phyloP scores from a whole-genome alignment of 2,888 invertebrate genomes.

The Pandemis cinnamomeana region DNA sequence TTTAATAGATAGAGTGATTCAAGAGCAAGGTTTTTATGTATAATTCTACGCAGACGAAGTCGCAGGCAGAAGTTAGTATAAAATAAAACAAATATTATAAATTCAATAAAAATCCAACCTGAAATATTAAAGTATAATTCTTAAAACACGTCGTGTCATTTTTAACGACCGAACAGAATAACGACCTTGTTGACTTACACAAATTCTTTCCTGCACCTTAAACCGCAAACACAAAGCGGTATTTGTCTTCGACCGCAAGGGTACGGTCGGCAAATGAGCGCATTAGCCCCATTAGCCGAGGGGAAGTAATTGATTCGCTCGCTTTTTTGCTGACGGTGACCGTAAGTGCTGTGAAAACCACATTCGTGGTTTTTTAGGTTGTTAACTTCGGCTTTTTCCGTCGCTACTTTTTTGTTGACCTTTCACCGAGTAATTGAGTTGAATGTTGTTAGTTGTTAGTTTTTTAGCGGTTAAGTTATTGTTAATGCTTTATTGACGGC shows the following conservation, averaged over 20 bases:
- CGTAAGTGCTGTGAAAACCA: slow-evolving; percentile 41
- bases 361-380: slow-evolving; percentile 37
- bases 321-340: slow-evolving; percentile 43
- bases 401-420: slow-evolving; percentile 34
- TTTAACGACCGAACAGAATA: neutral
- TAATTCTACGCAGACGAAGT: neutral
- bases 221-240: slow-evolving; percentile 22
- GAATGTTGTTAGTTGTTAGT: slow-evolving; percentile 30
- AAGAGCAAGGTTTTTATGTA: too few species aligned
- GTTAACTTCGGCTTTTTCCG: slow-evolving; percentile 19
- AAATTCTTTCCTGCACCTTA: slow-evolving; percentile 4
- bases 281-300: slow-evolving; percentile 42
- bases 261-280: slow-evolving; percentile 40
- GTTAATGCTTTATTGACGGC: too few species aligned
- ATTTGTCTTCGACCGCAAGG: slow-evolving; percentile 39
- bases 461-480: neutral
- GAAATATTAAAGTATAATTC: too few species aligned
- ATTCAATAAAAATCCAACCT: too few species aligned
- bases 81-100: too few species aligned
- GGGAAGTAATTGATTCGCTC: slow-evolving; percentile 43
- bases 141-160: neutral
- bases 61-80: neutral
- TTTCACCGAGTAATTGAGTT: slow-evolving; percentile 36
- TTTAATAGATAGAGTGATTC: too few species aligned
- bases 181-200: neutral